A percentile compares a stretch with the other conserved stretches of the same genome.
Conservation (phyloP, 2,888 invertebrate genomes). For the Eubasilissa splendida region DNA sequence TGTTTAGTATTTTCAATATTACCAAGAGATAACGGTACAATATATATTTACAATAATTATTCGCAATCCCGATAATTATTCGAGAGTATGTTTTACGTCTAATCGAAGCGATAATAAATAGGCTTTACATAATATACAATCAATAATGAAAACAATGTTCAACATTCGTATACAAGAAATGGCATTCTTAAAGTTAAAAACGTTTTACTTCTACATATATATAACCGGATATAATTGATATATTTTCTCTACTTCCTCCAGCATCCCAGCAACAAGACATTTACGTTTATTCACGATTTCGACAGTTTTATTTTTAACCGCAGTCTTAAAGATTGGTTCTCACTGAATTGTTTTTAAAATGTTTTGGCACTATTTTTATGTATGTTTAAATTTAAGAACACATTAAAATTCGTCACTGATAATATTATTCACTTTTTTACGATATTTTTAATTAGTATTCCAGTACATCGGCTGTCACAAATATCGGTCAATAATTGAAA, state of each 20-base stretch:
- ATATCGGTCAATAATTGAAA: constrained; percentile 27
- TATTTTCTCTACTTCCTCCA: neutral
- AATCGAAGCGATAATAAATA: neutral
- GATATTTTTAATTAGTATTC: constrained; percentile 12
- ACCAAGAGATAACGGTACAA: constrained; percentile 8
- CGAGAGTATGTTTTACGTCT: neutral
- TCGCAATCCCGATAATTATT: neutral
- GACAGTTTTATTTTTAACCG: constrained; percentile 6
- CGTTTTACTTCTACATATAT: constrained; percentile 18
- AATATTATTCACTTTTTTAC: neutral
- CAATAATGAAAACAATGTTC: constrained; percentile 2
- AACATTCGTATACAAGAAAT: constrained; percentile 33
- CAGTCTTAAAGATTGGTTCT: constrained; percentile 24
- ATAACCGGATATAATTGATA: constrained; percentile 8
- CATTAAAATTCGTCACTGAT: constrained; percentile 2
- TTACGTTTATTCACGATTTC: neutral
- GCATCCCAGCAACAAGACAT: neutral
- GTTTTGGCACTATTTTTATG: constrained; percentile 30
- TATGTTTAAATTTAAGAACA: neutral
- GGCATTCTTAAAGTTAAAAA: constrained; percentile 28
- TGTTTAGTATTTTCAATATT: neutral
- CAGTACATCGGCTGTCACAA: constrained; percentile 42
- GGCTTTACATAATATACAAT: constrained; percentile 14
- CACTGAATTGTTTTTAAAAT: neutral
- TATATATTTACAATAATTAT: constrained; percentile 20